Conservation (phyloP, 2,113 vertebrate genomes). For the Brachypodius melanocephalos region DNA sequence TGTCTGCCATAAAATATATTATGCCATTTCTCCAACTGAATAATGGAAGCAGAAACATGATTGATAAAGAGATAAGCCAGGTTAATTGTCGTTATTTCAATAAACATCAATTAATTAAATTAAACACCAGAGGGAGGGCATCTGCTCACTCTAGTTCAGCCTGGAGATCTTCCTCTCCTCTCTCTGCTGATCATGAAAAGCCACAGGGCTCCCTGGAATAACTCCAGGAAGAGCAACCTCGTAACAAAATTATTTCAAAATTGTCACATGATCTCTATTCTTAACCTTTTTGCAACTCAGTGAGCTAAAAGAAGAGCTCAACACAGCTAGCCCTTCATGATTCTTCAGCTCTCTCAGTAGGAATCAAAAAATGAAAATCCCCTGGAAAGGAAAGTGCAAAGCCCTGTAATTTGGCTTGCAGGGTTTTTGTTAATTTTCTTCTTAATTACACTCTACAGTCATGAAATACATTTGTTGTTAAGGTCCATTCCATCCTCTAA, state of each 20-base stretch:
- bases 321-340: background rate
- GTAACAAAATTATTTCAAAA: background rate
- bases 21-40: constrained; percentile 29
- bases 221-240: background rate
- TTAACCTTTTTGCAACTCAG: background rate
- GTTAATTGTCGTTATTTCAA: constrained; percentile 65
- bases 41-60: constrained; percentile 33
- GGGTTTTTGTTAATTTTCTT: background rate
- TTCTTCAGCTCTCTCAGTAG: background rate
- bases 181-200: background rate
- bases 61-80: constrained; percentile 58
- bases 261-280: background rate
- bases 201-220: background rate
- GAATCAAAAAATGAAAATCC: background rate
- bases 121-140: constrained; percentile 45
- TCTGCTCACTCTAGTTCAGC: constrained; percentile 17
- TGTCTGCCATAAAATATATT: constrained; percentile 30
- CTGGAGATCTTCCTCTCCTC: background rate
- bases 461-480: background rate
- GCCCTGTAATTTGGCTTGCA: background rate
- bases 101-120: constrained; percentile 65
- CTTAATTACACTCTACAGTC: background rate
- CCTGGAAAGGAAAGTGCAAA: background rate
- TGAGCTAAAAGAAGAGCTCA: background rate
- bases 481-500: background rate